A percentile compares a stretch with the other conserved stretches of the same genome.
These are phyloP conservation scores for Onychomys leucogaster DNA, from an alignment of 2,797 vertebrate species.

Conservation along the genomic window DNA sequence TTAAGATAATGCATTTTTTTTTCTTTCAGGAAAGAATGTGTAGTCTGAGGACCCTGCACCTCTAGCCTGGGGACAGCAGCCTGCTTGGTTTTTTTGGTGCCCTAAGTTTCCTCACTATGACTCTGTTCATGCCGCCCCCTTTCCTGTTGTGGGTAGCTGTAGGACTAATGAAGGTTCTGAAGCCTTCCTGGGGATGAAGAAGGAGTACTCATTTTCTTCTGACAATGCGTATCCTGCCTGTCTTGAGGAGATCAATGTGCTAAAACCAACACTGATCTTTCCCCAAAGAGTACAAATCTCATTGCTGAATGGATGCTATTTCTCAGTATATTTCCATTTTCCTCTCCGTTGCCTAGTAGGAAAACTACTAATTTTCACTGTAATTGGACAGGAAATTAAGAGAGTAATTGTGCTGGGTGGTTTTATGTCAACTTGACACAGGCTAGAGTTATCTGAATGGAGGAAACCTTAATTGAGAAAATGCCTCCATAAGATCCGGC, in stretches of 20 bases:
- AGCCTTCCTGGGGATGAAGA: conserved; percentile 4
- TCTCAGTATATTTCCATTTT: not conserved
- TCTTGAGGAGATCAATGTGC: not conserved
- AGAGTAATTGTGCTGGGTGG: not conserved
- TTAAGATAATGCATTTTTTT: not conserved
- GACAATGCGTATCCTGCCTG: not conserved
- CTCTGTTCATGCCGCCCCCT: not conserved
- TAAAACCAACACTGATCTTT: not conserved
- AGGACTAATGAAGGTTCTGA: conserved; percentile 25
- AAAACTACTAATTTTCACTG: not conserved
- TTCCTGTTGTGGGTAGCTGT: not conserved
- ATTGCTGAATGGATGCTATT: not conserved
- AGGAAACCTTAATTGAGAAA: not conserved
- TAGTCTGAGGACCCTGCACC: not conserved
- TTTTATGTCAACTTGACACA: not conserved
- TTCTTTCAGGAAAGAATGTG: not conserved
- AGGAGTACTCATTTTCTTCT: not conserved
- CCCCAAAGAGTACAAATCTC: not conserved
- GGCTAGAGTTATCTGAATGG: not conserved
- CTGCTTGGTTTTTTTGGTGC: not conserved
- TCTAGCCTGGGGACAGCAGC: not conserved
- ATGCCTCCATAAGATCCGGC: not conserved
- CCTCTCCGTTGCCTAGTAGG: not conserved
- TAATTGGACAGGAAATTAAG: not conserved
- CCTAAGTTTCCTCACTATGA: not conserved